Percentiles rank a stretch among this genome's conserved stretches.
phyloP scores from a whole-genome alignment of 1,140 invertebrate genomes.

The Nasonia giraulti region DNA sequence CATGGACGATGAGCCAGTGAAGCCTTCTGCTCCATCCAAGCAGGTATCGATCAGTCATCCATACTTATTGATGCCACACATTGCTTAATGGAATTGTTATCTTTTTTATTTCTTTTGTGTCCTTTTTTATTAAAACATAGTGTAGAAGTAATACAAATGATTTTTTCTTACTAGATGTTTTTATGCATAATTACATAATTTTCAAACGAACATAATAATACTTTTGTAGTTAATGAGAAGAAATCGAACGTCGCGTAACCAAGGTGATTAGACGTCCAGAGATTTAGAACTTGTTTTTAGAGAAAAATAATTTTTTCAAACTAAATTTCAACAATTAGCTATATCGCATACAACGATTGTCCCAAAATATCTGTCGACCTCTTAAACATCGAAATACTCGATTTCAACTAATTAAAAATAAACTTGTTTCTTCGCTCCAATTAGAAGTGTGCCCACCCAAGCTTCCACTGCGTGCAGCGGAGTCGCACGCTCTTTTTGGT shows the following conservation, averaged over 20 bases:
- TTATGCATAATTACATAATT: not conserved
- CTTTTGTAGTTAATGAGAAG: not conserved
- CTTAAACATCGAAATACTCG: not conserved
- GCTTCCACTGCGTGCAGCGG: slow-evolving; percentile 71
- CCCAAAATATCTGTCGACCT: not conserved
- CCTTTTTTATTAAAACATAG: not conserved
- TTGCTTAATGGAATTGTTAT: not conserved
- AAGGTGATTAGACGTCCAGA: not conserved
- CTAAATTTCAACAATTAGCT: not conserved
- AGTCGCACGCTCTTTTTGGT: slow-evolving; percentile 65
- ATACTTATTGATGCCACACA: not conserved
- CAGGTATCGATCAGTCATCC: slow-evolving; percentile 55
- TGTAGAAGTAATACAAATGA: not conserved
- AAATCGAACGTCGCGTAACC: not conserved
- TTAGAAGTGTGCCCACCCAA: slow-evolving; percentile 69
- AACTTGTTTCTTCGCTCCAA: slow-evolving; percentile 45
- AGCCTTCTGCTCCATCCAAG: slow-evolving; percentile 44
- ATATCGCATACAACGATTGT: too few relatives aligned
- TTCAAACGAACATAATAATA: not conserved
- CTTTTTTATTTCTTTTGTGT: not conserved
- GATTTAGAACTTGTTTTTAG: not conserved
- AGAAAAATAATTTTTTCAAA: not conserved
- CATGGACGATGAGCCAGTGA: slow-evolving; percentile 13
- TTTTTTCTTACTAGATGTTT: not conserved
- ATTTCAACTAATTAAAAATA: not conserved